Conservation (phyloP, 2,797 vertebrate species). For the Distichodus sexfasciatus region DNA sequence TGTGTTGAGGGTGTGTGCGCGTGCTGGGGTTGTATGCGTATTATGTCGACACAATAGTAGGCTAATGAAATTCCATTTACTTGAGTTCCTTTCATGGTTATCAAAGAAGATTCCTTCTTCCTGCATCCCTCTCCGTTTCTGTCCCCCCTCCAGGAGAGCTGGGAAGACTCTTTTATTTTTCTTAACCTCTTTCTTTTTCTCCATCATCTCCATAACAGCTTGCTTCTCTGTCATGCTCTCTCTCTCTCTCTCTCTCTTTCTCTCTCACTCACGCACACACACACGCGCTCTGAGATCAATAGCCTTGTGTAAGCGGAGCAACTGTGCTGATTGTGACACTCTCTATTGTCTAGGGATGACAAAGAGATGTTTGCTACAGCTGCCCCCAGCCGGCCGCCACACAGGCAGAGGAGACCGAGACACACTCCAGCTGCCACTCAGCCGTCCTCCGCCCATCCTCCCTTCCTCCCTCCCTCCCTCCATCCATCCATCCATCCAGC, state of each 20-base stretch:
- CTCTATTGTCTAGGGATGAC: conserved; percentile 60
- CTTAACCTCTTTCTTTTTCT: too few species aligned
- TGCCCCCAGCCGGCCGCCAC: conserved; percentile 57
- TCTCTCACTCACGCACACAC: too few species aligned
- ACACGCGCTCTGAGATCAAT: not conserved
- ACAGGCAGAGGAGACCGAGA: conserved; percentile 39
- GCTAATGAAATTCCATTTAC: not conserved
- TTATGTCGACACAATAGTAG: not conserved
- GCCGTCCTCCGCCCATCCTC: not conserved
- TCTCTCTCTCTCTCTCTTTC: not conserved
- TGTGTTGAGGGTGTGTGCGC: too few species aligned
- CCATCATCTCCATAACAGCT: too few species aligned
- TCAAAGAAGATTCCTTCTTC: not conserved
- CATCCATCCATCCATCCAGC: conserved; percentile 23
- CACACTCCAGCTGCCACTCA: conserved; percentile 13
- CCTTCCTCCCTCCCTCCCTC: conserved; percentile 25
- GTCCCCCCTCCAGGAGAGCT: too few species aligned
- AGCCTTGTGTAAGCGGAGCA: conserved; percentile 31
- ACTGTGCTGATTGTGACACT: conserved; percentile 31
- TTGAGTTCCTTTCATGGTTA: not conserved
- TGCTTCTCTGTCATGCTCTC: too few species aligned
- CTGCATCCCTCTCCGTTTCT: not conserved
- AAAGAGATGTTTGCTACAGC: conserved; percentile 56
- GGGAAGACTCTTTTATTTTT: too few species aligned
- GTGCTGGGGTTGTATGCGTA: too few species aligned